A percentile compares a stretch with the other conserved stretches of the same genome.
Evolutionary conservation across 1,140 invertebrate genomes (phyloP).

Genomic region (Maconellicoccus hirsutus): DNA sequence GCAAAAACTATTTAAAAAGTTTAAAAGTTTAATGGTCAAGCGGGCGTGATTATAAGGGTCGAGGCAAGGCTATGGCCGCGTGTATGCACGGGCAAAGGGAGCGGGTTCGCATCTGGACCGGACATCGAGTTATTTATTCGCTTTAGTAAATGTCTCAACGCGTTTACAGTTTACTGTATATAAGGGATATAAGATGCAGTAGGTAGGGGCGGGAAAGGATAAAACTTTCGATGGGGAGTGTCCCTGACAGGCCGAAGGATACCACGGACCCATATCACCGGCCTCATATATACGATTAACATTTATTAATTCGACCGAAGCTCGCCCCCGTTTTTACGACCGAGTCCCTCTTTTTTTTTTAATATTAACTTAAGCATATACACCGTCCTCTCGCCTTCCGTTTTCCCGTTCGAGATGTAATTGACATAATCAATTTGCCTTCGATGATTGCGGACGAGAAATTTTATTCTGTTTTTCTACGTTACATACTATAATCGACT

Average conservation of each 20-base stretch:
- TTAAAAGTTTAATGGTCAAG: conserved; percentile 21
- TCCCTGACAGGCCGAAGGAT: conserved; percentile 17
- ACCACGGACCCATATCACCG: conserved; percentile 14
- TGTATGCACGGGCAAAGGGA: background rate
- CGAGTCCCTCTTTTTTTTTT: background rate
- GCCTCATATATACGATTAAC: conserved; percentile 12
- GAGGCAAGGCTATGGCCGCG: background rate
- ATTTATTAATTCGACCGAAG: conserved; percentile 21
- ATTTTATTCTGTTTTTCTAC: too few species aligned
- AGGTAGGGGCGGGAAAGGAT: background rate
- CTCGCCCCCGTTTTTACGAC: background rate
- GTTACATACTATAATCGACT: too few species aligned
- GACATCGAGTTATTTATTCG: conserved; percentile 22
- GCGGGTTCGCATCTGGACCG: conserved; percentile 14
- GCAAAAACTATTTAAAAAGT: conserved; percentile 19
- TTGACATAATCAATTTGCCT: too few species aligned
- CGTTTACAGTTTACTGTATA: conserved; percentile 13
- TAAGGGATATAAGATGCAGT: conserved; percentile 7
- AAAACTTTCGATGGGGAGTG: conserved; percentile 20
- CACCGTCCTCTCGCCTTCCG: too few species aligned
- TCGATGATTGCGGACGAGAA: too few species aligned
- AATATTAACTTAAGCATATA: too few species aligned
- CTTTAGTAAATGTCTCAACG: conserved; percentile 11
- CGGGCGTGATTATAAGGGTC: conserved; percentile 14
- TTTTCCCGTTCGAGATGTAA: too few species aligned